Conservation (phyloP, 2,797 vertebrate genomes). For the Sebastes iracundus region DNA sequence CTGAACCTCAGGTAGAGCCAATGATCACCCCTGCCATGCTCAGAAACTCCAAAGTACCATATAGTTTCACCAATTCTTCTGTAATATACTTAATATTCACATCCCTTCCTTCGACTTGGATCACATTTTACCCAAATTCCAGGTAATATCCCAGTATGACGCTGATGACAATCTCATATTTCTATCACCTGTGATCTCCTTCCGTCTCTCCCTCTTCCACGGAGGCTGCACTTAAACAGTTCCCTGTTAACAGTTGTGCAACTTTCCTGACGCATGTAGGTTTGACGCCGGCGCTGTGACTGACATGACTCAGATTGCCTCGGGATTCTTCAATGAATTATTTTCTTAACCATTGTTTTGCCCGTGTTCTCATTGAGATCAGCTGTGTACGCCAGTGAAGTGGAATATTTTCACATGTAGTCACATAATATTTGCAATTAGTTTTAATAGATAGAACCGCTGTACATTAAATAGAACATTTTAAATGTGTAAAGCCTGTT, state of each 20-base stretch:
- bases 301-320: conserved; percentile 52
- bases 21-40: neutral
- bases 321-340: neutral
- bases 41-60: neutral
- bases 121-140: neutral
- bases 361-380: neutral
- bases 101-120: neutral
- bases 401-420: conserved; percentile 28
- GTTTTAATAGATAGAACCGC: neutral
- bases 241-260: neutral
- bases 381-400: neutral
- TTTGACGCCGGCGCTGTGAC: neutral
- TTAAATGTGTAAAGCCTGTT: neutral
- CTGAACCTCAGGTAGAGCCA: neutral
- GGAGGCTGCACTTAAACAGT: neutral
- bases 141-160: neutral
- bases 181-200: neutral
- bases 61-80: neutral
- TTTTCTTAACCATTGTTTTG: neutral
- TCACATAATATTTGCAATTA: neutral
- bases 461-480: neutral
- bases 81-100: neutral
- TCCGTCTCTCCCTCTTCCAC: neutral
- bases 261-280: conserved; percentile 23
- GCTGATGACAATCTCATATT: neutral